A percentile compares a stretch with the other conserved stretches of the same genome.
Conservation (phyloP, 2,113 vertebrate species). For the Nerophis ophidion region DNA sequence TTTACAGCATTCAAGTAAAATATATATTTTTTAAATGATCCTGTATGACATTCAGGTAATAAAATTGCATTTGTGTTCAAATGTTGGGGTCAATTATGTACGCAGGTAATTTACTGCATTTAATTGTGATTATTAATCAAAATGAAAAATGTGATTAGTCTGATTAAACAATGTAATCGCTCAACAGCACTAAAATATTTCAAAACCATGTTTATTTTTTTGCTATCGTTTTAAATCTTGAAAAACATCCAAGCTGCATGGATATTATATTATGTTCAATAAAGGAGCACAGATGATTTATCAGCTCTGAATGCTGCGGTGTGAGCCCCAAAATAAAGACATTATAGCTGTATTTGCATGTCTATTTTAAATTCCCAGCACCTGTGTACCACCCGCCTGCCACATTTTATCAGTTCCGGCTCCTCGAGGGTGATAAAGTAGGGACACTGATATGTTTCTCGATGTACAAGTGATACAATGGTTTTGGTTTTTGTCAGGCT, state of each 20-base stretch:
- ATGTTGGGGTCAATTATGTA: no score
- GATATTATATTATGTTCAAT: constrained; percentile 16
- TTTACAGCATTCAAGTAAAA: no score
- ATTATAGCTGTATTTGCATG: constrained; percentile 7
- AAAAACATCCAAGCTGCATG: constrained; percentile 7
- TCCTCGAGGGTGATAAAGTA: constrained; percentile 14
- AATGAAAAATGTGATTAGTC: no score
- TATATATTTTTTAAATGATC: no score
- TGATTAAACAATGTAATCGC: no score
- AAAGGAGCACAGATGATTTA: constrained; percentile 14
- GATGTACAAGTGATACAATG: constrained; percentile 39
- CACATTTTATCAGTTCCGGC: constrained; percentile 27
- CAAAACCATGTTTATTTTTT: background rate
- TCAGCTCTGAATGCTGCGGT: background rate
- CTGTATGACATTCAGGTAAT: no score
- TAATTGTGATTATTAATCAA: no score
- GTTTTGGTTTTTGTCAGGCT: constrained; percentile 28
- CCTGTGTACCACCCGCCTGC: constrained; percentile 34
- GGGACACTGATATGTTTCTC: constrained; percentile 15
- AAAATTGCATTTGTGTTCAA: no score
- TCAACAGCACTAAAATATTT: background rate
- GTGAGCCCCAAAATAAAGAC: constrained; percentile 5
- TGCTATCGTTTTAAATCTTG: background rate
- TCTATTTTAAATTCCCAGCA: constrained; percentile 34
- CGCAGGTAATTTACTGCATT: no score